Conservation (phyloP, 2,113 vertebrate genomes). For the Patagioenas fasciata region DNA sequence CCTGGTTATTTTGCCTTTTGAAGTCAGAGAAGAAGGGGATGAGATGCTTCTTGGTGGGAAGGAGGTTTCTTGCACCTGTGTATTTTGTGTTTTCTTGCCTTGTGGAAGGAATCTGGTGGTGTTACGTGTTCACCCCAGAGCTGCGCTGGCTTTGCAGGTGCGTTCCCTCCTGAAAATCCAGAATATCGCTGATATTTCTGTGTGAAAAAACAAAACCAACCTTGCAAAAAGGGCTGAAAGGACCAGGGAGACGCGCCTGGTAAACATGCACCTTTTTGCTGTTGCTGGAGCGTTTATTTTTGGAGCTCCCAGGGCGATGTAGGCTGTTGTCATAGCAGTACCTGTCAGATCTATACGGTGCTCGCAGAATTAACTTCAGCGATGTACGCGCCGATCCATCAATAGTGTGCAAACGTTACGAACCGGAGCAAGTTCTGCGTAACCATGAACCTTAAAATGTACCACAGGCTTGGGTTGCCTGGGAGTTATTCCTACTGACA, state of each 20-base stretch:
- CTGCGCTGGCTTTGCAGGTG: neutral
- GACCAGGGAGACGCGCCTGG: fast-evolving
- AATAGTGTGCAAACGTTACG: neutral
- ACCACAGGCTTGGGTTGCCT: neutral
- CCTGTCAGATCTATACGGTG: neutral
- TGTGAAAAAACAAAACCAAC: neutral
- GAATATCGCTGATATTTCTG: neutral
- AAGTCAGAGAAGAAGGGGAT: neutral
- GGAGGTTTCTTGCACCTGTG: neutral
- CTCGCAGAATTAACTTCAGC: neutral
- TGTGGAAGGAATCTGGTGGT: neutral
- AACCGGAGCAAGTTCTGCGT: neutral
- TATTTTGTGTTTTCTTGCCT: neutral
- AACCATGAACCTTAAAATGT: neutral
- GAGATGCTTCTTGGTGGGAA: neutral
- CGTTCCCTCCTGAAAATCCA: neutral
- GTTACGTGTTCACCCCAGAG: neutral
- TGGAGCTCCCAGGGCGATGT: conserved; percentile 10
- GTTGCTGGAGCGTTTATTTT: neutral
- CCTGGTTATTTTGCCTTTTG: conserved; percentile 46
- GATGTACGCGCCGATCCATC: neutral
- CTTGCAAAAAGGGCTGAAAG: neutral
- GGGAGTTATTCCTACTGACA: neutral
- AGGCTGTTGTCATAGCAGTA: conserved; percentile 40
- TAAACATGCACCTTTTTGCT: neutral